Evolutionary conservation across 1,140 invertebrate genomes (phyloP).

Genomic region (Aradophagus sp.): DNA sequence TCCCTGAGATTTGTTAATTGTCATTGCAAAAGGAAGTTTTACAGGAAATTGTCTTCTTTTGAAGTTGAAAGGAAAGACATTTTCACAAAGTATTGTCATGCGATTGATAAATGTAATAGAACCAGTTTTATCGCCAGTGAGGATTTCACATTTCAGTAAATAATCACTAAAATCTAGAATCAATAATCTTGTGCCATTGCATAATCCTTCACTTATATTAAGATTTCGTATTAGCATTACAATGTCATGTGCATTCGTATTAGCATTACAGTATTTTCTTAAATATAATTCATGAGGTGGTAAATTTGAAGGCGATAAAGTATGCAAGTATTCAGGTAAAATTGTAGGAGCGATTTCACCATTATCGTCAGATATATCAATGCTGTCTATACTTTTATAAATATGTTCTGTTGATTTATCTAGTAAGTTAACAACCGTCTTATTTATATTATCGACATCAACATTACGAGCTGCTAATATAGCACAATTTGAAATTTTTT

Average conservation of each 20-base stretch:
- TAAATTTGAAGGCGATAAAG: not conserved
- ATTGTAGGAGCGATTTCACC: not conserved
- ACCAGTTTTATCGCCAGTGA: too few species aligned
- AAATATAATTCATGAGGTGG: constrained; percentile 1
- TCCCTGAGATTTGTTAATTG: constrained; percentile 7
- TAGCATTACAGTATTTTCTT: constrained; percentile 4
- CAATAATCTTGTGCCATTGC: too few species aligned
- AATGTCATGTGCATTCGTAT: not conserved
- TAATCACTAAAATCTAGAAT: too few species aligned
- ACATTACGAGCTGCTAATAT: too few species aligned
- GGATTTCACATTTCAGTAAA: constrained; percentile 6
- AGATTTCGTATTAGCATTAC: too few species aligned
- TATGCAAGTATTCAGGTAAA: too few species aligned
- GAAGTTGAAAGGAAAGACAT: constrained; percentile 7
- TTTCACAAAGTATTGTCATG: constrained; percentile 4
- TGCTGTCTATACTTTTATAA: constrained; percentile 1
- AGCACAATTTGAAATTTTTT: not conserved
- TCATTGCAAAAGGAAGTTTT: constrained; percentile 10
- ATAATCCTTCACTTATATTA: too few species aligned
- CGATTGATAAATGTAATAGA: constrained; percentile 4
- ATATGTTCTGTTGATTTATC: too few species aligned
- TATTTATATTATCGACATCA: too few species aligned
- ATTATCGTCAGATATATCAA: not conserved
- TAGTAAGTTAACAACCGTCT: too few species aligned
- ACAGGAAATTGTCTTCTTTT: constrained; percentile 9